Base-by-base conservation (phyloP, 2,797 vertebrate species). In the Buphagus erythrorhynchus region DNA sequence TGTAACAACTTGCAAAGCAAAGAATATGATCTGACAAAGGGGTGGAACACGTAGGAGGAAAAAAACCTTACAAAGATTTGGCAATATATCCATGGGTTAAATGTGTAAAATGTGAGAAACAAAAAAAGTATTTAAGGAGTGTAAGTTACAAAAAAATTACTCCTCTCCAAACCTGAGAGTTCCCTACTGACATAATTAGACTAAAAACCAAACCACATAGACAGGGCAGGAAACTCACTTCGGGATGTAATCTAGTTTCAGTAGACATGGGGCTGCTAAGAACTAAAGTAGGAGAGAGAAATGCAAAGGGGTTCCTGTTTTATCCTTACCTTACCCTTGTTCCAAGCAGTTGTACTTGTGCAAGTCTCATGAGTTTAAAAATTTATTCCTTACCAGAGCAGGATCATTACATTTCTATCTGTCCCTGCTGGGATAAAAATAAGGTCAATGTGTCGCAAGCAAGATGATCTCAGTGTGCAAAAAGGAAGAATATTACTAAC, bases 101-200 rank as follows among this genome's bases (percentile, higher is more conserved):
- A 73, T 18, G 61, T n/a, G 40, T n/a, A 89, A 90, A 71, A 78
- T 36, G 17, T 19, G 79, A 69, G 59, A 93, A 87, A 42, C 7
- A 55, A 25, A 69, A 80, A 18, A 83, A 42, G 17, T 42, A 94
- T 86, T 80, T 68, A 69, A 87, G 38, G 36, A 82, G 83, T 40
- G 16, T 29, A 90, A 95, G 46, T 31, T 72, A 77, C 25, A 62
- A 79, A 95, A 77, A 89, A 58, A 31, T 13, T 2, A 72, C 51
- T 85, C 58, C 72, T 94, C 54, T 52, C 38, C 28, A 68, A 80
- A 61, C 6, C 31, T 35, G 12, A 76, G 36, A 83, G 46, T 33
- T 94, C 91, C 68, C 87, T 55, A n/a, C 45, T 89, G 86, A 80
- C 75, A 91, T 66, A 94, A 91, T 91, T 87, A 88, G 46, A 75